Base-by-base conservation (phyloP, 2,888 invertebrate genomes). In the Drosophila leonis region DNA sequence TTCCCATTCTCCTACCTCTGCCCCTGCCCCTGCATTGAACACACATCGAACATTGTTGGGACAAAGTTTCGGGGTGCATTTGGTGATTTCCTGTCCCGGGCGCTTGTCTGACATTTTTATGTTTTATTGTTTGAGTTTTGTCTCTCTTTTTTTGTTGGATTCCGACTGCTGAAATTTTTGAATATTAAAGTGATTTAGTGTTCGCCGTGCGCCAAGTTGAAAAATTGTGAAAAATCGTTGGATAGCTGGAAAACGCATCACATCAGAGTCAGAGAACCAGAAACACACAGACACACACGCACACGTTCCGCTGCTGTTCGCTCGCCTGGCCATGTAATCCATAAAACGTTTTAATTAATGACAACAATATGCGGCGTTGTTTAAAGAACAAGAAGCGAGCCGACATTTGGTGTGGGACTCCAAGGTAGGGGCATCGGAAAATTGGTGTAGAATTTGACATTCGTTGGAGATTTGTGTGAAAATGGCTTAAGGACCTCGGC, bases 291-390 rank as follows among this genome's bases (percentile, higher is more conserved):
- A 12, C 12, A 27, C n/a, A 37, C 37, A 59, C 41, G 56, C 10
- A 42, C 37, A 39, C 33, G 39, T 41, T 41, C 60, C 68, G 69
- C 66, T 57, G 39, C 49, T 65, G 49, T 51, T 51, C 56, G 62
- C 73, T 64, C 64, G 73, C 67, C 70, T 78, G 71, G 51, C 68
- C 82, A 73, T 88, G 86, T 90, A 81, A 90, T 90, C 86, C 88
- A 86, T 87, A 88, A 87, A 87, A 90, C 90, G 87, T 85, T 87
- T 87, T 87, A 87, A 87, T 87, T 87, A 87, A 87, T 87, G 88
- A 85, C 87, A 88, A 88, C 90, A 87, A 87, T 89, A 85, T 90
- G 88, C 84, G 86, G 84, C 79, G 71, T 77, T 90, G 81, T 86
- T 70, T 79, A 15, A 72, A 65, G 78, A 52, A 51, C 46, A 77